Percentiles rank a stretch among this genome's conserved stretches.
Conservation (phyloP, 2,888 invertebrate species). For the Cryptosula pallasiana region DNA sequence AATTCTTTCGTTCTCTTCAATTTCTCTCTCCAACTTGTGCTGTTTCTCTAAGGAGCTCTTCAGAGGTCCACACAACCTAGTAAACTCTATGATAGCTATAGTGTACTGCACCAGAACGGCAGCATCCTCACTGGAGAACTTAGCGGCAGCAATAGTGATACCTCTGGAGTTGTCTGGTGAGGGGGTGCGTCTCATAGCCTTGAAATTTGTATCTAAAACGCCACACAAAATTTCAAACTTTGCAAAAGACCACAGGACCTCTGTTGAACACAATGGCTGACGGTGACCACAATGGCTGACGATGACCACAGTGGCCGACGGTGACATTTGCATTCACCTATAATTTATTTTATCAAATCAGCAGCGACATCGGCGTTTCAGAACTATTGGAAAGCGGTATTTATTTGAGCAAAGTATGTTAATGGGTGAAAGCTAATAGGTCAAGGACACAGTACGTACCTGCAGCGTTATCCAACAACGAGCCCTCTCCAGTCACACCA, state of each 20-base stretch:
- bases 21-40: slow-evolving; percentile 48
- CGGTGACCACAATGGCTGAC: no score
- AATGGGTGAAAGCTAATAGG: not conserved
- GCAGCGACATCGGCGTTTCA: no score
- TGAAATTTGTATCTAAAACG: slow-evolving; percentile 28
- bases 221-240: no score
- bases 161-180: slow-evolving; percentile 35
- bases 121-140: slow-evolving; percentile 52
- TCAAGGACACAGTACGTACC: no score
- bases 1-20: slow-evolving; percentile 49
- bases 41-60: slow-evolving; percentile 39
- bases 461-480: slow-evolving; percentile 48
- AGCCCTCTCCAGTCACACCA: slow-evolving; percentile 49
- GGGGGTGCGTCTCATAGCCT: slow-evolving; percentile 28
- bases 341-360: no score
- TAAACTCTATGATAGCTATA: slow-evolving; percentile 53
- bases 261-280: no score
- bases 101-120: slow-evolving; percentile 52
- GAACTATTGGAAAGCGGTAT: no score
- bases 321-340: no score
- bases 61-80: slow-evolving; percentile 43
- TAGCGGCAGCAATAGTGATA: slow-evolving; percentile 49
- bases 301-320: no score
- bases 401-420: no score
- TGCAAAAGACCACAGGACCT: no score